A percentile compares a stretch with the other conserved stretches of the same genome.
Conservation (phyloP, 2,797 vertebrate genomes). For the Neoniphon sammara region DNA sequence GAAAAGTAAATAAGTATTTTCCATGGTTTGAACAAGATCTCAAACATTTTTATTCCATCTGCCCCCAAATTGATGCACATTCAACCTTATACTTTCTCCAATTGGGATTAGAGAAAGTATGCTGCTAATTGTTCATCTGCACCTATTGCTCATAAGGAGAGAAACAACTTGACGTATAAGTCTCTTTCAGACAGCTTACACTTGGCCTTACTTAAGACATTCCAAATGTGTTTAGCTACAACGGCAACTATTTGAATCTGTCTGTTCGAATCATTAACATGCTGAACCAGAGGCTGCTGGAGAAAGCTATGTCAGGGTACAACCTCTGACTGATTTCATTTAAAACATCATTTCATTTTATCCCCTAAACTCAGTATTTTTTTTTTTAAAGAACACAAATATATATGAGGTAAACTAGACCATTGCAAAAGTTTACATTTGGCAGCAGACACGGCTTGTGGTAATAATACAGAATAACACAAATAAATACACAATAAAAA, state of each 20-base stretch:
- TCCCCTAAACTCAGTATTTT: too few species aligned
- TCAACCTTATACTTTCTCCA: too few species aligned
- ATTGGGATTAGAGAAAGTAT: background rate
- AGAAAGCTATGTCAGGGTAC: background rate
- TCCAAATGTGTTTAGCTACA: constrained; percentile 37
- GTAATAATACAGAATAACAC: too few species aligned
- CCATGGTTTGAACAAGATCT: background rate
- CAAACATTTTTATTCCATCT: background rate
- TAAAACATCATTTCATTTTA: too few species aligned
- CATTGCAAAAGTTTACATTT: too few species aligned
- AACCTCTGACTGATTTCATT: background rate
- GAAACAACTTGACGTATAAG: background rate
- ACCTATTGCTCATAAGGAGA: too few species aligned
- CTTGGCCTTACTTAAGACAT: constrained; percentile 35
- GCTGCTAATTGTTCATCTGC: background rate
- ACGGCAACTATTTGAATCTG: constrained; percentile 24
- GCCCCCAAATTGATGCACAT: too few species aligned
- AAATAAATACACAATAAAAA: too few species aligned
- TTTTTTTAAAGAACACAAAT: too few species aligned
- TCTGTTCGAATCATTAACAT: constrained; percentile 36
- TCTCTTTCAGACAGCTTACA: constrained; percentile 6
- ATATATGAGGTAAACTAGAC: too few species aligned
- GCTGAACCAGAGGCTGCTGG: too few species aligned
- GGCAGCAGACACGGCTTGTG: too few species aligned
- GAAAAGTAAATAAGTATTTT: background rate